Conservation (phyloP, 2,113 vertebrate species). For the Brachirus orientalis region DNA sequence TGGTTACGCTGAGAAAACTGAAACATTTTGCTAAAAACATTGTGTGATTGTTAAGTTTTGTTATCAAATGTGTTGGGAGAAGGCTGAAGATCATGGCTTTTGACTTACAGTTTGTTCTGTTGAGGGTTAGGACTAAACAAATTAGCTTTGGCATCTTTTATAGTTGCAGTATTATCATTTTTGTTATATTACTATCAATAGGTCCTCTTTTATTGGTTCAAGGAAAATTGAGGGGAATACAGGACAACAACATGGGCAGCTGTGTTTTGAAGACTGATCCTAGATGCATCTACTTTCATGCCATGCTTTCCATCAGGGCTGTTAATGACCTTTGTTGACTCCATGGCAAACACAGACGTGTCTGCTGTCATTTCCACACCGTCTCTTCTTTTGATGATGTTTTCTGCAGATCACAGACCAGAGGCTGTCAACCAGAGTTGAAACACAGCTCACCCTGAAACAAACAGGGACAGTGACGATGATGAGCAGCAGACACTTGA, state of each 20-base stretch:
- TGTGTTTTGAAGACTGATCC: conserved; percentile 6
- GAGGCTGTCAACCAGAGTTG: conserved; percentile 14
- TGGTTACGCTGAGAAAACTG: too few relatives aligned
- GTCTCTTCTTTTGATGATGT: conserved; percentile 51
- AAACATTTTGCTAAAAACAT: too few relatives aligned
- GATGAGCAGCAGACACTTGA: neutral
- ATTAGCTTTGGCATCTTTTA: too few relatives aligned
- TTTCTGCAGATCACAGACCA: conserved; percentile 48
- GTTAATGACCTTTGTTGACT: conserved; percentile 17
- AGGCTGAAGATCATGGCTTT: too few relatives aligned
- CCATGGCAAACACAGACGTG: conserved; percentile 12
- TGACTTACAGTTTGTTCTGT: too few relatives aligned
- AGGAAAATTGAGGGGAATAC: too few relatives aligned
- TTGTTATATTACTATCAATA: too few relatives aligned
- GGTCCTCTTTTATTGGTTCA: too few relatives aligned
- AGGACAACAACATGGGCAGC: neutral
- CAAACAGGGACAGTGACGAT: neutral
- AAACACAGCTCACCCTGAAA: conserved; percentile 18
- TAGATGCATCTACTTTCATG: conserved; percentile 1
- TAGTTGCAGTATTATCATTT: too few relatives aligned
- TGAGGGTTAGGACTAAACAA: too few relatives aligned
- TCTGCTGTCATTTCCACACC: conserved; percentile 20
- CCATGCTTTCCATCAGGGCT: neutral
- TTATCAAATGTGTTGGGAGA: too few relatives aligned
- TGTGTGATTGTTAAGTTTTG: too few relatives aligned